Conservation (phyloP, 1,140 invertebrate genomes). For the Aphelinus atriplicis region DNA sequence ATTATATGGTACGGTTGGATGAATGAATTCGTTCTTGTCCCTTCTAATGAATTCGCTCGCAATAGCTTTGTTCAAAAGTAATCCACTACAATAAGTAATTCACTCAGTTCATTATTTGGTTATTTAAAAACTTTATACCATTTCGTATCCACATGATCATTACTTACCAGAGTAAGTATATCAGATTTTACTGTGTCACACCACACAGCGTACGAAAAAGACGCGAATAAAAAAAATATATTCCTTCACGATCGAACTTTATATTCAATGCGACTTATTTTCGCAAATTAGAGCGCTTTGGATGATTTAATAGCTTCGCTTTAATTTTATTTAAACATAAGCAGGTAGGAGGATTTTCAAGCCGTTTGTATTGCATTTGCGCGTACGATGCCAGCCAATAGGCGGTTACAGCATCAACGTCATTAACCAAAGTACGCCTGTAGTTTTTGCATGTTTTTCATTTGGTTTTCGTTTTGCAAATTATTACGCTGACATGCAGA, state of each 20-base stretch:
- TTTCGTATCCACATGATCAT: no score
- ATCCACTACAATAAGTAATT: no score
- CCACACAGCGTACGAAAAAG: neutral
- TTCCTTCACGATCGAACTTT: conserved; percentile 6
- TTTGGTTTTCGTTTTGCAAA: neutral
- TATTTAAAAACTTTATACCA: no score
- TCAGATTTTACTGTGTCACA: no score
- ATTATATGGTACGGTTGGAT: no score
- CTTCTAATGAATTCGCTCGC: no score
- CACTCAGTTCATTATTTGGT: no score
- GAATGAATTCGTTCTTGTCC: no score
- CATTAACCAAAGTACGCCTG: conserved; percentile 4
- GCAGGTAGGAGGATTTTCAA: neutral
- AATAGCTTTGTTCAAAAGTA: no score
- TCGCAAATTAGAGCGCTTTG: neutral
- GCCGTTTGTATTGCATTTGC: conserved; percentile 1
- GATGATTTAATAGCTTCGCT: neutral
- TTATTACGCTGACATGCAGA: conserved; percentile 22
- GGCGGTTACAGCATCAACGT: neutral
- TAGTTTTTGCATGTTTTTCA: neutral
- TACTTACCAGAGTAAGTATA: no score
- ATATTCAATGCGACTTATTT: conserved; percentile 18
- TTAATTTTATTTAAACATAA: conserved; percentile 1
- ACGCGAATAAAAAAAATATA: neutral
- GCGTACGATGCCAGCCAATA: neutral